Percentiles rank a stretch among this genome's conserved stretches.
phyloP scores from a whole-genome alignment of 2,888 invertebrate genomes.

The Xanthorhoe designata region DNA sequence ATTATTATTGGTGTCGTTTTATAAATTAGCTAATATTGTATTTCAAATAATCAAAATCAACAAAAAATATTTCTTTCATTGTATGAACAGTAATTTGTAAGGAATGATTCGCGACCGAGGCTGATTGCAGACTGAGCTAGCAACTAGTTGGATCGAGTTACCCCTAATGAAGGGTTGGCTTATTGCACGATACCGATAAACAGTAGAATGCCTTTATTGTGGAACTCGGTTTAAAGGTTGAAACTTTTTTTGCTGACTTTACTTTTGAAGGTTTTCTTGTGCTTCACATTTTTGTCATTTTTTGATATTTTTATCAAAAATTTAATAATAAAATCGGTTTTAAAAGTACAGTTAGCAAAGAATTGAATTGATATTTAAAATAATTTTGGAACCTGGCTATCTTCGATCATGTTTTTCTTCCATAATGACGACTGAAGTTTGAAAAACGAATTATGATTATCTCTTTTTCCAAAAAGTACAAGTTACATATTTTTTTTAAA shows the following conservation, averaged over 20 bases:
- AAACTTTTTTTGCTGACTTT: neutral
- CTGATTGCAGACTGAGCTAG: conserved; percentile 64
- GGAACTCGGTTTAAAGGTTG: neutral
- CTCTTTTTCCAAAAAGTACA: no score
- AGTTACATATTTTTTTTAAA: no score
- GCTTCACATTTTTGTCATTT: neutral
- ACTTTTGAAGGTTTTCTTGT: neutral
- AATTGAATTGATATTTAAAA: no score
- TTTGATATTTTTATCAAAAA: no score
- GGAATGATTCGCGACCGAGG: conserved; percentile 48
- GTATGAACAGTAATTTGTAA: conserved; percentile 12
- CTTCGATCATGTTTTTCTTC: no score
- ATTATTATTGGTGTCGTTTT: neutral
- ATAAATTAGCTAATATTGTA: neutral
- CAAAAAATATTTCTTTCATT: conserved; percentile 24
- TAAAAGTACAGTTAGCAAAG: no score
- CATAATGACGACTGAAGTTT: no score
- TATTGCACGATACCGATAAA: conserved; percentile 45
- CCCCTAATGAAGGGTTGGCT: conserved; percentile 63
- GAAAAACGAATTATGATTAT: no score
- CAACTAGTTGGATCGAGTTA: conserved; percentile 66
- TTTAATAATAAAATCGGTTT: no score
- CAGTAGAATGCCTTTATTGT: conserved; percentile 10
- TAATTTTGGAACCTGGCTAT: no score
- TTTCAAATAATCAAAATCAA: conserved; percentile 19